Base-by-base conservation (phyloP, 2,888 invertebrate species). In the Cephus pygmeus region DNA sequence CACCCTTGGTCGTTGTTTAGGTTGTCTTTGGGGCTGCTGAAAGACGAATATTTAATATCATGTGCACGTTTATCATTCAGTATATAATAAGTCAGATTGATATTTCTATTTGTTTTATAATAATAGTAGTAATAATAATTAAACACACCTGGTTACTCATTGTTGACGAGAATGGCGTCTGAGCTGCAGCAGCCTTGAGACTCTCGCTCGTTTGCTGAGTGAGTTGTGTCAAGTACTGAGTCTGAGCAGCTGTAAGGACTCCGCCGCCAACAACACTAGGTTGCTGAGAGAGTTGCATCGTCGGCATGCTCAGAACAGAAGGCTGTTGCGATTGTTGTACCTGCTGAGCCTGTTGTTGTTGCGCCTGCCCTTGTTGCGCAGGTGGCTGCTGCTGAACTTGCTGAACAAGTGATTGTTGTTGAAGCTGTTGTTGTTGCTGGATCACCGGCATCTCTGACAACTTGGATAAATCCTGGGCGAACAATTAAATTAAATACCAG, bases 211-310 rank as follows among this genome's bases (percentile, higher is more conserved):
- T 92, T 84, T 92, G 94, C 91, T 94, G 93, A 36, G 94, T 92
- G 82, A 94, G 88, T 85, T 94, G 93, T 74, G 92, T 93, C 83
- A 94, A 92, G 88, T 94, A 94, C 89, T 94, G 93, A 73, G 93
- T 92, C 87, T 94, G 94, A 33, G 94, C 94, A 71, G 94, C 93
- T 73, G 93, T 94, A 85, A 94, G 86, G 33, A 92, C 91, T 6
- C 87, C 88, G 35, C 89, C 87, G 56, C 86, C 88, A 3, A 89
- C 86, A 76, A 88, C 90, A 89, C 93, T 92, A 80, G 92, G 89
- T 84, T 92, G 90, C 82, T 92, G 91, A 69, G 91, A 86, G 11
- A 90, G 81, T 75, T 91, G 91, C 79, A 91, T 85, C n/a, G 88
- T 88, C 76, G 91, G 89, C 80, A 90, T 89, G 73, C 82, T 87